A percentile compares a stretch with the other conserved stretches of the same genome.
phyloP scores from a whole-genome alignment of 1,140 invertebrate species.

The Drosophila pruinosa region DNA sequence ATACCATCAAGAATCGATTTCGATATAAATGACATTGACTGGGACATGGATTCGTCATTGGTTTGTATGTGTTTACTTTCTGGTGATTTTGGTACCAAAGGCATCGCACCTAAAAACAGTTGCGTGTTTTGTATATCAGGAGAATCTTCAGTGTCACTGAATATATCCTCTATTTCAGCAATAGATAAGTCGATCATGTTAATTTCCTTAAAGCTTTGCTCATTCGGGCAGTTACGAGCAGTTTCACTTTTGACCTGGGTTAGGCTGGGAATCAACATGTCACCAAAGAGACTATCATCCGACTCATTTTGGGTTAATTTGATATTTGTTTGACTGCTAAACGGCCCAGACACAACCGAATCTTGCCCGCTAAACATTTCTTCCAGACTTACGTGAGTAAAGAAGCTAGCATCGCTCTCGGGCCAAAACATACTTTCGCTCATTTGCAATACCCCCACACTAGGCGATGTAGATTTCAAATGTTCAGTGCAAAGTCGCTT shows the following conservation, averaged over 20 bases:
- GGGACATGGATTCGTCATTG: constrained; percentile 30
- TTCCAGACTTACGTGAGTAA: constrained; percentile 62
- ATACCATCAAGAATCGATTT: constrained; percentile 58
- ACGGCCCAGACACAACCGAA: constrained; percentile 12
- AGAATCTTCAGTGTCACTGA: constrained; percentile 45
- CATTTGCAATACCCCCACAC: not conserved
- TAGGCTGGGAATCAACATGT: constrained; percentile 40
- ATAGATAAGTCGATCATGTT: constrained; percentile 52
- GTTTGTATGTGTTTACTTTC: constrained; percentile 1
- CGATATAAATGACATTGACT: constrained; percentile 48
- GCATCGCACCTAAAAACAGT: constrained; percentile 63
- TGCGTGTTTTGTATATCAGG: constrained; percentile 58
- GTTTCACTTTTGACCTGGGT: not conserved
- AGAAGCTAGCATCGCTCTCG: constrained; percentile 69
- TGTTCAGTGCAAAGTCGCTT: constrained; percentile 21
- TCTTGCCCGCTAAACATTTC: constrained; percentile 46
- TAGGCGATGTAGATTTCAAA: not conserved
- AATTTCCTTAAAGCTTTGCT: constrained; percentile 54
- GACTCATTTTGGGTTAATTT: constrained; percentile 28
- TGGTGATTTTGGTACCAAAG: constrained; percentile 53
- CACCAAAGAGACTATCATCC: constrained; percentile 64
- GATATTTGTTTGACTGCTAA: constrained; percentile 15
- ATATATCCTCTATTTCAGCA: constrained; percentile 51
- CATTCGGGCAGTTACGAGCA: not conserved
- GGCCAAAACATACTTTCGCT: constrained; percentile 59